Evolutionary conservation across 2,797 vertebrate species (phyloP), one percentile per base, ranked within the genome.

Genomic region (Coilia nasus): DNA sequence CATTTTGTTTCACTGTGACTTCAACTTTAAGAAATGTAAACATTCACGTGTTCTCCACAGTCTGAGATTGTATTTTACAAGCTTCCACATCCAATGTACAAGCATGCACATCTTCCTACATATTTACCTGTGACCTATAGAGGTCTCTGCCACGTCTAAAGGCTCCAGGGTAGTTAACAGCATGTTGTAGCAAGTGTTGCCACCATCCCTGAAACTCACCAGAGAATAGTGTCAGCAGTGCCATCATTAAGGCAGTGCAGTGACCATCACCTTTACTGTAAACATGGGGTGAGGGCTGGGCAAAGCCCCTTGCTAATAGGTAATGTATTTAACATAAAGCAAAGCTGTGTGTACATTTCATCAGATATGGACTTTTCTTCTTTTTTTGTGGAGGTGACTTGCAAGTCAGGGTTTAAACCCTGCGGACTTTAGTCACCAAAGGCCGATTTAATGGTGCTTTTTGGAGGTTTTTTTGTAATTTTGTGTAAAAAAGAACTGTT

Each of bases 401-500:
- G 88, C 90, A 88, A 64, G 71, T 21, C 89, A 90, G 93, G 87
- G 80, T 89, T n/a, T n/a, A 89, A 91, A 89, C 46, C 87, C 90
- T 90, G 75, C 85, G 85, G 89, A 87, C 83, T 87, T 87, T 56
- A 84, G 93, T 93, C 91, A 93, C 94, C 91, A 87, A 94, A 93
- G 94, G 94, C 94, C 95, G 93, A 95, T 95, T 95, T 93, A 93
- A 95, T 95, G 94, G 95, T 96, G 96, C 95, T 96, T 96, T 95
- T 95, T 94, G 92, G 91, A 95, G 94, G 92, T 94, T 95, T 84
- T 84, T 95, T 95, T 96, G 94, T 95, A 95, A 94, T 95, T 86
- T 81, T 67, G 86, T 88, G 84, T 87, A 87, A 87, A 87, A 94
- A 93, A 94, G 92, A 93, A 89, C 88, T 95, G 94, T 96, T 95